Evolutionary conservation across 2,797 vertebrate genomes (phyloP), one percentile per base, ranked within the genome.

Genomic region (Iguana delicatissima): DNA sequence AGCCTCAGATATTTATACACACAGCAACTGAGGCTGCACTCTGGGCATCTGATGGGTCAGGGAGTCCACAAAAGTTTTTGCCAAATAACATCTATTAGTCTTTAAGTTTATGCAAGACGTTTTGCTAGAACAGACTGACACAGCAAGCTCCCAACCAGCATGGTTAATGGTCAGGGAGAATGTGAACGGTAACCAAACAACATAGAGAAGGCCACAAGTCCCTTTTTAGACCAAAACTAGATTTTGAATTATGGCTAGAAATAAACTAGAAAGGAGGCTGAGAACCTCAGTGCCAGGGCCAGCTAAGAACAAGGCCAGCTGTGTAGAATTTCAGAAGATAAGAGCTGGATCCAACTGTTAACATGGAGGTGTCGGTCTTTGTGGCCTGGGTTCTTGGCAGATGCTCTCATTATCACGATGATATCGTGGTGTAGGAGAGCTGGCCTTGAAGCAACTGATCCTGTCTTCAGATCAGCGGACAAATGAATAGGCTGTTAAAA

Each of bases 391-490:
- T 81, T 55, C 42, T 76, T 84, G 59, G 73, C 32, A 35, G 87
- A 91, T 64, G 80, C 59, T 35, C 80, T 72, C 80, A 84, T 91
- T 80, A 84, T 91, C 81, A 91, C 1, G 35, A 55, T n/a, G 90
- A 55, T 84, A 86, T 55, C 26, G 69, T 46, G 7, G 32, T 79
- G 86, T 79, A 57, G 90, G 35, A 84, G 62, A 84, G 80, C 46
- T 80, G 86, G 73, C 86, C 59, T 79, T 18, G 73, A 35, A 84
- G 90, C 80, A 76, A 38, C 72, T 84, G 74, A 92, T 42, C 72
- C 90, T 90, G 12, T 89, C 91, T 92, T 91, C 94, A 32, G 74
- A 92, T 93, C 83, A 86, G 13, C 67, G 14, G 5, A 24, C 79
- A 59, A 59, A 59, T 67, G 89, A 93, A 89, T 0, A 4, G 59